These are phyloP conservation scores for Pygocentrus nattereri DNA, from an alignment of 2,797 vertebrate genomes.

Conservation along the genomic window DNA sequence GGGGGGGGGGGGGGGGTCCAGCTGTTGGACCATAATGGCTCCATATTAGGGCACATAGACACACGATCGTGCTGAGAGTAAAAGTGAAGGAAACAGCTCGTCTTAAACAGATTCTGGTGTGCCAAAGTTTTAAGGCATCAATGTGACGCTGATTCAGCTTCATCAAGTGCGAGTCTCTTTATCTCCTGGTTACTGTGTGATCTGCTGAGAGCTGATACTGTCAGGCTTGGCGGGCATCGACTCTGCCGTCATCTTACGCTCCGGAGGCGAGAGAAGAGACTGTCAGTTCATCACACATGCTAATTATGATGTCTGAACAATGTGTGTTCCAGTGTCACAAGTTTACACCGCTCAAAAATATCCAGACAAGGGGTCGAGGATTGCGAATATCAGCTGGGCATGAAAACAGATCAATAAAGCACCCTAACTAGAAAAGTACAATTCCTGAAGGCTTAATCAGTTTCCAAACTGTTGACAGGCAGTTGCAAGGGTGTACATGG, in stretches of 20 bases:
- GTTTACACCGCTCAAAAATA: too few relatives aligned
- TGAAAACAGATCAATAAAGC: too few relatives aligned
- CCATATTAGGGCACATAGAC: too few relatives aligned
- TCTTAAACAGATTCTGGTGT: neutral
- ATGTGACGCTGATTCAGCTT: neutral
- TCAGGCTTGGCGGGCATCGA: neutral
- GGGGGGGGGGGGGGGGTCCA: neutral
- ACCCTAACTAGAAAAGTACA: too few relatives aligned
- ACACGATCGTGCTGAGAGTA: neutral
- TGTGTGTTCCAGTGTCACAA: too few relatives aligned
- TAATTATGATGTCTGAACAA: conserved; percentile 7
- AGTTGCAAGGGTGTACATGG: too few relatives aligned
- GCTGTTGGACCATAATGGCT: too few relatives aligned
- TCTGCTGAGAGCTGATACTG: neutral
- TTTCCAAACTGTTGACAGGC: too few relatives aligned
- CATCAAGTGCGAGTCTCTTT: conserved; percentile 2
- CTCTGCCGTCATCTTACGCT: too few relatives aligned
- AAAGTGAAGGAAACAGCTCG: neutral
- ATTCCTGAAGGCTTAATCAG: too few relatives aligned
- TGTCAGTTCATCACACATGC: neutral
- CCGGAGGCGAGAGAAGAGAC: neutral
- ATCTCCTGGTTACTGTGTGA: neutral
- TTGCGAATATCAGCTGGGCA: too few relatives aligned
- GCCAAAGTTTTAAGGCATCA: neutral
- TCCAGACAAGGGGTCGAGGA: too few relatives aligned